Base-by-base conservation (phyloP, 2,797 vertebrate species). In the Enteromius anoplus region DNA sequence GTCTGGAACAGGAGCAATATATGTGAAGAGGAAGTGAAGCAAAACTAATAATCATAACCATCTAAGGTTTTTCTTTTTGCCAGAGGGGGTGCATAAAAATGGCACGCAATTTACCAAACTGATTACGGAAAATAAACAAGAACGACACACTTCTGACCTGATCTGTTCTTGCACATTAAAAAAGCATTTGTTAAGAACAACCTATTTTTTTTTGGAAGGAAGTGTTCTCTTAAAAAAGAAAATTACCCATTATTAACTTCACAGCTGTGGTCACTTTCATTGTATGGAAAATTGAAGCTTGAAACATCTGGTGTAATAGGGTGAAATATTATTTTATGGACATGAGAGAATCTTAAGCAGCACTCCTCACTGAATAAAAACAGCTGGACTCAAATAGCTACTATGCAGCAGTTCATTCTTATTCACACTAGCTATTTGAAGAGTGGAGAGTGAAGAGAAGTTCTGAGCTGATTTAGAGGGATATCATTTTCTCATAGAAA, bases 401-500 rank as follows among this genome's bases (percentile, higher is more conserved):
- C 40, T 69, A 37, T n/a, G 37, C 2, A 69, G 45, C 0, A 0
- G 26, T 15, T 11, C 45, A 23, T 51, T 78, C 62, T 66, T 2
- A 14, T 66, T 68, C 45, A 51, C 62, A 68, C 68, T 32, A 29
- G 40, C 19, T 11, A n/a, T 75, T 51, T 81, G 19, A 70, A 32
- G 23, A 70, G 42, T 32, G 60, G 47, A 75, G 55, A 58, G 37
- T 37, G 49, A 29, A 58, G 34, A 76, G 40, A 68, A 26, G 58
- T 80, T 55, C 32, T 32, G 47, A 40, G 32, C 58, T 40, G 73
- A 76, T 84, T 58, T 77, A 71, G n/a, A 85, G 11, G 8, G 34
- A 81, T 78, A 51, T 40, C 12, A 19, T 37, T 55, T 75, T 69
- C 64, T 73, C 37, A 66, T 84, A 80, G 29, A 62, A 69, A 81